A percentile compares a stretch with the other conserved stretches of the same genome.
phyloP scores from a whole-genome alignment of 2,113 vertebrate species.

The Haliaeetus leucogaster region DNA sequence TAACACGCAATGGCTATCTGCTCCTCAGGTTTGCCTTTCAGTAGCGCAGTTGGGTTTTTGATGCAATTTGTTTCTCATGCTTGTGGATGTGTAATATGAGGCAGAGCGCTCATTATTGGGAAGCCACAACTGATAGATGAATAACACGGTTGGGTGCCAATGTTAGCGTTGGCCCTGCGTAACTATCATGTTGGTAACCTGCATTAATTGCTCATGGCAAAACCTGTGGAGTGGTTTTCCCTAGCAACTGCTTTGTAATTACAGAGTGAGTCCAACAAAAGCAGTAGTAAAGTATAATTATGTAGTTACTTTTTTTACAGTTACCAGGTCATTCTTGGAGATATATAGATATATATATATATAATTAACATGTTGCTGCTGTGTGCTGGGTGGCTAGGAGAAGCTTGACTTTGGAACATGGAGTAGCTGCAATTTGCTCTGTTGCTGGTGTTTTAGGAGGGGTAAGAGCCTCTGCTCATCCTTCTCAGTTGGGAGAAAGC shows the following conservation, averaged over 20 bases:
- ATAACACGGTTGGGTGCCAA: slow-evolving; percentile 8
- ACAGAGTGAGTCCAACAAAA: slow-evolving; percentile 55
- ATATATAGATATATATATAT: not conserved
- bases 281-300: slow-evolving; percentile 59
- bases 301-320: slow-evolving; percentile 42
- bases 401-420: not conserved
- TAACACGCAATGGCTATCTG: not conserved
- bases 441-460: not conserved
- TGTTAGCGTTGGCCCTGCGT: not conserved
- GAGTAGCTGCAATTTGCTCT: not conserved
- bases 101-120: not conserved
- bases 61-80: not conserved
- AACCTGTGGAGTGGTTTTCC: slow-evolving; percentile 60
- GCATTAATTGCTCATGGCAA: slow-evolving; percentile 57
- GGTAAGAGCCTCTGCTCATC: not conserved
- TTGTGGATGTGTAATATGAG: not conserved
- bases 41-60: not conserved
- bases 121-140: slow-evolving; percentile 55
- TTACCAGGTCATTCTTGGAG: slow-evolving; percentile 62
- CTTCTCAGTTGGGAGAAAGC: not conserved
- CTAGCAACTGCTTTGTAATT: slow-evolving; percentile 65
- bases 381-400: not conserved
- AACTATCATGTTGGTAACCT: slow-evolving; percentile 5
- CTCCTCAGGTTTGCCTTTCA: not conserved
- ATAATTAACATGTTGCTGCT: slow-evolving; percentile 49